Conservation (phyloP, 2,797 vertebrate species). For the Pteropus rufus region DNA sequence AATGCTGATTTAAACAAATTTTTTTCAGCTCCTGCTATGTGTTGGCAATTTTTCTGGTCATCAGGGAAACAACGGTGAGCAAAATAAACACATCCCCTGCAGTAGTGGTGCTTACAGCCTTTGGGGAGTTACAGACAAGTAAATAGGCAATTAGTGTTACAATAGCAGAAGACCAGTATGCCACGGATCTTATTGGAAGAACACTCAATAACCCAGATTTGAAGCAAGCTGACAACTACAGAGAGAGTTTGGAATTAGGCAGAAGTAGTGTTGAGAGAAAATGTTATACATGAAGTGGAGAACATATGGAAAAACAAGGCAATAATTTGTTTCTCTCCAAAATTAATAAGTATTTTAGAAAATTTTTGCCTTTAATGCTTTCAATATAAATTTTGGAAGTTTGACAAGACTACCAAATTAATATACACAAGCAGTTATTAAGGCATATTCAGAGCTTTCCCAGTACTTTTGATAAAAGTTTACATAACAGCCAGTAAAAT, state of each 20-base stretch:
- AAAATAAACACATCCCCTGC: background rate
- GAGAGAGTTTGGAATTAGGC: background rate
- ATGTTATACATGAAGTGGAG: background rate
- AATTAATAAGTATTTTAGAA: constrained; percentile 10
- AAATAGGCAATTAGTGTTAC: background rate
- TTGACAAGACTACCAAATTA: background rate
- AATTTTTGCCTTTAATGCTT: background rate
- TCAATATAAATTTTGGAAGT: background rate
- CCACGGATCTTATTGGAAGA: background rate
- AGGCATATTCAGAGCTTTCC: background rate
- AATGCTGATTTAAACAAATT: constrained; percentile 30
- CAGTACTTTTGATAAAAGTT: background rate
- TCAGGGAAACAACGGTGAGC: background rate
- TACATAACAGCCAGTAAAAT: background rate
- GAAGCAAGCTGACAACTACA: background rate
- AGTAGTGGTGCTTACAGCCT: background rate
- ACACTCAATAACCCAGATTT: background rate
- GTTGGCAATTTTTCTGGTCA: background rate
- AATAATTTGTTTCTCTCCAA: constrained; percentile 4
- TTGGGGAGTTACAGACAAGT: background rate
- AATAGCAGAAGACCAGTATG: background rate
- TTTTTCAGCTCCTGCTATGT: constrained; percentile 55
- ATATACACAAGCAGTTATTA: background rate
- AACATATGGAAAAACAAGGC: background rate
- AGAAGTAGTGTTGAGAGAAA: background rate